Base-by-base conservation (phyloP, 2,113 vertebrate species). In the Burhinus oedicnemus region DNA sequence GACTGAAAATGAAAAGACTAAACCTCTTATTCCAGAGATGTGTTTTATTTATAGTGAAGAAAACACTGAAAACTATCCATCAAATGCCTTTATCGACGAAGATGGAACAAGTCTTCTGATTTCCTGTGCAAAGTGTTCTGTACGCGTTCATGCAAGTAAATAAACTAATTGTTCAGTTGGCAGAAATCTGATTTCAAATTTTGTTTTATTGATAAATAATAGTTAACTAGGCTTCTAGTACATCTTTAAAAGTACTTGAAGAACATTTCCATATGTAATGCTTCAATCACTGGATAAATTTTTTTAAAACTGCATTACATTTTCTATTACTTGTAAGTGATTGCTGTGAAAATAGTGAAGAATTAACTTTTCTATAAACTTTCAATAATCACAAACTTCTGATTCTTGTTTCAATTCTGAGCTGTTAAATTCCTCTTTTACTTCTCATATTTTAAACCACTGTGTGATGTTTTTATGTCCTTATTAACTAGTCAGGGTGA, bases 91-190 rank as follows among this genome's bases (percentile, higher is more conserved):
- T 61, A 97, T 99, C 70, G 99, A 99, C 97, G 99, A 99, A 82
- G 99, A 99, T 93, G 99, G 99, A 96, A 99, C 98, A 96, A 99
- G 99, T 93, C 98, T 98, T 80, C 98, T 99, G 34, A 98, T 99
- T 88, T 98, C 97, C 89, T 99, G 99, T 98, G 97, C 97, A 74
- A 98, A 98, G 81, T 99, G 99, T 97, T 98, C 97, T 40, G 72
- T 99, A 85, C 99, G 95, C 91, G 99, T 99, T 97, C 99, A 99
- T 95, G 99, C 99, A 98, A 99, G 99, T 99, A 99, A 95, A 99
- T 99, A 95, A 90, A 62, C 68, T 83, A 89, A 64, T 85, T 87
- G 38, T 90, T 96, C 45, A 49, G 1, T 38, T 93, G 13, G 15
- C 14, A 81, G 69, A 83, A 85, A 77, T 76, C 25, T 38, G 16